These are phyloP conservation scores for Eutrigla gurnardus DNA, from an alignment of 2,797 vertebrate genomes.

Conservation along the genomic window DNA sequence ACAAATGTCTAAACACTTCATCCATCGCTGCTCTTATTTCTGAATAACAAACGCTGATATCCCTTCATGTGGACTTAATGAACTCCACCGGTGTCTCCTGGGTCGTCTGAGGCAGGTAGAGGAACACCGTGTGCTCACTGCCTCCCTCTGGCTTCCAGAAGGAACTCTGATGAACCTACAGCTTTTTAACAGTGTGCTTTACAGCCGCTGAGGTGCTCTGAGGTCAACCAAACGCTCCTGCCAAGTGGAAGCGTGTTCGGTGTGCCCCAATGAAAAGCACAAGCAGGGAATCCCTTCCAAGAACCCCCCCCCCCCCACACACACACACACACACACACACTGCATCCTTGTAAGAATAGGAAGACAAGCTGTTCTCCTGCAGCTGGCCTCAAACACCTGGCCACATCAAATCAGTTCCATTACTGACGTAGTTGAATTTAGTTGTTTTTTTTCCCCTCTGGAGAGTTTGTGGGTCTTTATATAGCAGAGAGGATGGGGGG, in stretches of 20 bases:
- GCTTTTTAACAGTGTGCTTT: constrained; percentile 23
- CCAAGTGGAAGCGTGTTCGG: constrained; percentile 61
- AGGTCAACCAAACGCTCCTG: constrained; percentile 52
- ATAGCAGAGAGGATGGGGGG: constrained; percentile 51
- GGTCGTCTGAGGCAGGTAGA: no score
- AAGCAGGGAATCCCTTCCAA: constrained; percentile 79
- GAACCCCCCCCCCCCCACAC: constrained; percentile 4
- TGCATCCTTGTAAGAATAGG: constrained; percentile 36
- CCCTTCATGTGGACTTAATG: background rate
- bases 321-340: background rate
- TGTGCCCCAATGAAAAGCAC: constrained; percentile 47
- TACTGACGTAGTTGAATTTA: constrained; percentile 49
- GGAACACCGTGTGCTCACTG: background rate
- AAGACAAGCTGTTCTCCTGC: constrained; percentile 46
- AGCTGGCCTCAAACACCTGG: constrained; percentile 75
- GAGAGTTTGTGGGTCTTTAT: constrained; percentile 68
- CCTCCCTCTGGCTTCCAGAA: constrained; percentile 11
- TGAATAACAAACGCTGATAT: background rate
- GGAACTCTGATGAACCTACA: background rate
- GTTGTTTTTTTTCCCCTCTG: constrained; percentile 38
- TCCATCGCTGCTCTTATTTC: no score
- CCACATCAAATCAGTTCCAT: constrained; percentile 76
- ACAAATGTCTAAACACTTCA: no score
- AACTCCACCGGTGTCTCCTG: background rate
- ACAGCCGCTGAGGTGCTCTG: constrained; percentile 49